Base-by-base conservation (phyloP, 2,113 vertebrate genomes). In the Aptenodytes patagonicus region DNA sequence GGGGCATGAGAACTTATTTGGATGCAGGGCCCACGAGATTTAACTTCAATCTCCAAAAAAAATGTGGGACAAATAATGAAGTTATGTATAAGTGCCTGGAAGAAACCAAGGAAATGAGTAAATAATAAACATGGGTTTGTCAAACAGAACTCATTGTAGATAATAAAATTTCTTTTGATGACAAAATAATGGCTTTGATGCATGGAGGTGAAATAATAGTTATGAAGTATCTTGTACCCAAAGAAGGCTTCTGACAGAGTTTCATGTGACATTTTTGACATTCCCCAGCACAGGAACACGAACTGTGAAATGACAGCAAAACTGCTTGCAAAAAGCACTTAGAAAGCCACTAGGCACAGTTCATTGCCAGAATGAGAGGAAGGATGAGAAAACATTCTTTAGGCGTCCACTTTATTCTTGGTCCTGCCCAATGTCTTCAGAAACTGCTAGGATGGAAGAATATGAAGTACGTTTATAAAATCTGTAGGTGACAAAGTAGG, bases 1-100 rank as follows among this genome's bases (percentile, higher is more conserved):
- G 5, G 2, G 34, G 5, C 86, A 38, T n/a, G 5, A 89, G 11
- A 80, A 46, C 11, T 52, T 73, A 18, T 8, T 54, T 58, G n/a
- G 3, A 20, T 42, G 5, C 18, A 78, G 26, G 25, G 2, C 4
- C 17, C 6, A 32, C 0, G 4, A 17, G 8, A 36, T 64, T 62
- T 46, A 62, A 62, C 22, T 58, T 77, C 44, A 31, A 26, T 13
- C 13, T 54, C 1, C 10, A 51, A 78, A 55, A 36, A 36, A 17
- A 16, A 40, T 17, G 3, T 31, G 9, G 7, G 22, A 42, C 5
- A 79, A 78, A 38, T 52, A 46, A 40, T 77, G 13, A 60, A 57
- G 18, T 21, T 60, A 31, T 5, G 3, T 73, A 5, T 13, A 29
- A 52, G 1, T 19, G 0, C 9, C n/a, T 71, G 9, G 17, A 72